A percentile compares a stretch with the other conserved stretches of the same genome.
These are phyloP conservation scores for Apamea crenata DNA, from an alignment of 2,888 invertebrate species.

Conservation along the genomic window DNA sequence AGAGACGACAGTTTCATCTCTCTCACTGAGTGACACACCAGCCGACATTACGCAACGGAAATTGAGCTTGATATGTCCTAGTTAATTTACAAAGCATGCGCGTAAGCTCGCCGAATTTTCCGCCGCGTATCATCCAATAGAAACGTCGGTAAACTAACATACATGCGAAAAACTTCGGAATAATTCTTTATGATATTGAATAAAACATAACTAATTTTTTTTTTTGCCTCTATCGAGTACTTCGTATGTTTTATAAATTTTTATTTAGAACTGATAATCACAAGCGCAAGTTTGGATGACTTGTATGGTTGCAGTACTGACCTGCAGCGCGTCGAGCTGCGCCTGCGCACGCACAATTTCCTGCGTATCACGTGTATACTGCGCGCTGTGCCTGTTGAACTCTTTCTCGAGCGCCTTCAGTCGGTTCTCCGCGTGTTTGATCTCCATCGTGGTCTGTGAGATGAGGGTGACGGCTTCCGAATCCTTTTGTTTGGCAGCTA, in stretches of 20 bases:
- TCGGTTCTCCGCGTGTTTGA: constrained; percentile 91
- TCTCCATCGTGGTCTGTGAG: constrained; percentile 94
- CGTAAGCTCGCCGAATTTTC: neutral
- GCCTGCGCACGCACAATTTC: constrained; percentile 84
- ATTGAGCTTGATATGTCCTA: neutral
- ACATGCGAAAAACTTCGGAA: neutral
- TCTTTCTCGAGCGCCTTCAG: constrained; percentile 92
- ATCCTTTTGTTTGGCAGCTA: constrained; percentile 94
- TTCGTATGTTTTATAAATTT: neutral
- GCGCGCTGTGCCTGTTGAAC: constrained; percentile 92
- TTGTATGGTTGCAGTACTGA: neutral
- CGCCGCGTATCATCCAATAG: neutral
- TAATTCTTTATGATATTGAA: neutral
- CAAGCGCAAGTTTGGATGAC: neutral
- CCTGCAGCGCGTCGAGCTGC: constrained; percentile 87
- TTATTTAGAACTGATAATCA: neutral
- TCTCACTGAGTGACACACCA: neutral
- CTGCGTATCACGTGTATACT: constrained; percentile 92
- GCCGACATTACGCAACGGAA: neutral
- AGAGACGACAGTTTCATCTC: no score
- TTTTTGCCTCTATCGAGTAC: neutral
- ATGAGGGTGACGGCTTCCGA: constrained; percentile 94
- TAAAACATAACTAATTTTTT: neutral
- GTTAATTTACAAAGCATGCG: neutral
- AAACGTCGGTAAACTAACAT: neutral